Conservation (phyloP, 2,113 vertebrate species). For the Hemibagrus wyckioides region DNA sequence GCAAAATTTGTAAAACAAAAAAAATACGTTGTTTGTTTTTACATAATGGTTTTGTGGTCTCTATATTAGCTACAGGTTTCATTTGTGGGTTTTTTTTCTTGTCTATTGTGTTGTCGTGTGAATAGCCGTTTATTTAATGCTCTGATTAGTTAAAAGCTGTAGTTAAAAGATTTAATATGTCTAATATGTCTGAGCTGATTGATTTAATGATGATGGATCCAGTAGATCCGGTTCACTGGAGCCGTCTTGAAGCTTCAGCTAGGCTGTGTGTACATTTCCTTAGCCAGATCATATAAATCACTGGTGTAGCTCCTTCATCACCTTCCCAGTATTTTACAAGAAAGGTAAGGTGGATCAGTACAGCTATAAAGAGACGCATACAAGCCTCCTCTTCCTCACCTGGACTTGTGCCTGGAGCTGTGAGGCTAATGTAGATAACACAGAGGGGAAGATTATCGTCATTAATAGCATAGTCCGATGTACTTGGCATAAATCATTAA, state of each 20-base stretch:
- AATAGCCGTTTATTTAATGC: neutral
- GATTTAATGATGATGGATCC: neutral
- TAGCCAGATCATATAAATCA: neutral
- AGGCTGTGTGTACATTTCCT: neutral
- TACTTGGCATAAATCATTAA: too few relatives aligned
- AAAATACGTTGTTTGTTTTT: neutral
- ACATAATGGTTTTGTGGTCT: neutral
- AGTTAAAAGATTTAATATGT: neutral
- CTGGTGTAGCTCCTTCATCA: neutral
- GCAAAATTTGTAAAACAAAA: neutral
- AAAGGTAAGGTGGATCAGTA: neutral
- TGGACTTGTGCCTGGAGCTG: neutral
- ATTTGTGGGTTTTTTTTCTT: neutral
- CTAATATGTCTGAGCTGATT: neutral
- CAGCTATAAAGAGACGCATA: neutral
- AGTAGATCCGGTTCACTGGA: neutral
- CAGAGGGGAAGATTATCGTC: too few relatives aligned
- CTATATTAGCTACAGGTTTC: neutral
- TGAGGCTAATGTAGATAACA: neutral
- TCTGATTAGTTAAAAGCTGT: neutral
- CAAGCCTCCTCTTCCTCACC: neutral
- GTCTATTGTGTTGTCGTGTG: neutral
- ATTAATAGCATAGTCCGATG: too few relatives aligned
- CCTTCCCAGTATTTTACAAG: neutral
- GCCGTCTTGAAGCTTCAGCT: neutral